These are phyloP conservation scores for Apostichopus japonicus DNA, from an alignment of 35 echinoderm and acorn worm genomes.

Conservation along the genomic window DNA sequence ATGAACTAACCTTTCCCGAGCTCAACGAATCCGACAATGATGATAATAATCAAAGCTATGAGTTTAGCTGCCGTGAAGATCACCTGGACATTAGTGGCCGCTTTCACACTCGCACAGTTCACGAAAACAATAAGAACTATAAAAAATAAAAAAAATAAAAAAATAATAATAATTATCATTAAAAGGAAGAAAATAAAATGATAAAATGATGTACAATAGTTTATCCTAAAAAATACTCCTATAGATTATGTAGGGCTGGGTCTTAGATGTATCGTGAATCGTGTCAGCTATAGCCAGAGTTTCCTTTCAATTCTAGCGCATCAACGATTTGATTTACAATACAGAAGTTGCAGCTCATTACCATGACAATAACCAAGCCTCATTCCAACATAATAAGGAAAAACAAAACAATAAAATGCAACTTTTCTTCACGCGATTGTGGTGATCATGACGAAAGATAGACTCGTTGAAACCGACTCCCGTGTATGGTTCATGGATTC, in stretches of 20 bases:
- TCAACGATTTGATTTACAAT: neutral
- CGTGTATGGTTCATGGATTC: too few species aligned
- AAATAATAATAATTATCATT: neutral
- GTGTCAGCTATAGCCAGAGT: neutral
- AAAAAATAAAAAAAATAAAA: too few species aligned
- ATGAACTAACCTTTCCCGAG: conserved; percentile 72
- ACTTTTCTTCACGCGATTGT: too few species aligned
- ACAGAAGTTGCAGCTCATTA: neutral
- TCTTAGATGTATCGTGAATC: too few species aligned
- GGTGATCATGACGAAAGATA: too few species aligned
- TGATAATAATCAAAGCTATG: conserved; percentile 80
- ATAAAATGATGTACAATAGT: too few species aligned
- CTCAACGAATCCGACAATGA: conserved; percentile 77
- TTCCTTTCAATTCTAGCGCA: neutral
- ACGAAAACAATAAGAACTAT: conserved; percentile 1
- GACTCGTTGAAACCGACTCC: too few species aligned
- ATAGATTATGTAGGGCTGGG: too few species aligned
- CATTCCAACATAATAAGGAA: neutral
- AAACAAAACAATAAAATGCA: too few species aligned
- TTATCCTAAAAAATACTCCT: too few species aligned
- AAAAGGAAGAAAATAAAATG: too few species aligned
- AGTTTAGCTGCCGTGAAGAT: conserved; percentile 93
- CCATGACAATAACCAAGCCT: neutral
- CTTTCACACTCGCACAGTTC: conserved; percentile 82
- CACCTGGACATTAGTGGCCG: conserved; percentile 81